phyloP scores from a whole-genome alignment of 2,888 invertebrate species.

The Pteria penguin region DNA sequence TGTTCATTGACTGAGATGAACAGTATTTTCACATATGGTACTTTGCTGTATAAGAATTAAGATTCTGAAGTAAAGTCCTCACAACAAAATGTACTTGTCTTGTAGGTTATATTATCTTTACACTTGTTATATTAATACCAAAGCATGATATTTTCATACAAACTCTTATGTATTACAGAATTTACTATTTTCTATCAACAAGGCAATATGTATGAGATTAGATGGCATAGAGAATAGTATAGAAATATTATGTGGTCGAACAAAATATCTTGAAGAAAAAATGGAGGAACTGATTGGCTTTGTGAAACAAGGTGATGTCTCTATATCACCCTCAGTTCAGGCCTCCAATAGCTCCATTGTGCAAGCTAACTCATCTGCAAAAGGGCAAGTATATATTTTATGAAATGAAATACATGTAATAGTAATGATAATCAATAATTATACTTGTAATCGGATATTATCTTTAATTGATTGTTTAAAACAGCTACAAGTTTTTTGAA shows the following conservation, averaged over 20 bases:
- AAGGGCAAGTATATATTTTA: constrained; percentile 15
- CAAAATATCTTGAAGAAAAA: constrained; percentile 73
- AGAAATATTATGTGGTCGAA: constrained; percentile 61
- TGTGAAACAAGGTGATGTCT: constrained; percentile 41
- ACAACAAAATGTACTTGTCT: too few relatives aligned
- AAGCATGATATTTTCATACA: too few relatives aligned
- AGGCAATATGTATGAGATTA: constrained; percentile 76
- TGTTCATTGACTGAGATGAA: too few relatives aligned
- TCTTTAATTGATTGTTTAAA: too few relatives aligned
- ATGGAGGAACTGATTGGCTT: constrained; percentile 53
- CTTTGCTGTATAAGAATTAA: too few relatives aligned
- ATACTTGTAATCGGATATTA: neutral
- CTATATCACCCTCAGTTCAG: neutral
- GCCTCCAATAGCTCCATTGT: constrained; percentile 7
- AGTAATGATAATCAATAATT: neutral
- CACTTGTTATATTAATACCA: too few relatives aligned
- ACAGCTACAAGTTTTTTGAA: too few relatives aligned
- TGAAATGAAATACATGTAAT: too few relatives aligned
- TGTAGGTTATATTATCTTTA: too few relatives aligned
- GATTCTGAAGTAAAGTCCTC: too few relatives aligned
- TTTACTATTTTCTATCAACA: constrained; percentile 78
- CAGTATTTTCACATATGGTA: too few relatives aligned
- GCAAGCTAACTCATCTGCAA: constrained; percentile 3
- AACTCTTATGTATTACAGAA: constrained; percentile 72
- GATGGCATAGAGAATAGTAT: constrained; percentile 76